A percentile compares a stretch with the other conserved stretches of the same genome.
Evolutionary conservation across 2,113 vertebrate genomes (phyloP).

Genomic region (Puffinus mauretanicus): DNA sequence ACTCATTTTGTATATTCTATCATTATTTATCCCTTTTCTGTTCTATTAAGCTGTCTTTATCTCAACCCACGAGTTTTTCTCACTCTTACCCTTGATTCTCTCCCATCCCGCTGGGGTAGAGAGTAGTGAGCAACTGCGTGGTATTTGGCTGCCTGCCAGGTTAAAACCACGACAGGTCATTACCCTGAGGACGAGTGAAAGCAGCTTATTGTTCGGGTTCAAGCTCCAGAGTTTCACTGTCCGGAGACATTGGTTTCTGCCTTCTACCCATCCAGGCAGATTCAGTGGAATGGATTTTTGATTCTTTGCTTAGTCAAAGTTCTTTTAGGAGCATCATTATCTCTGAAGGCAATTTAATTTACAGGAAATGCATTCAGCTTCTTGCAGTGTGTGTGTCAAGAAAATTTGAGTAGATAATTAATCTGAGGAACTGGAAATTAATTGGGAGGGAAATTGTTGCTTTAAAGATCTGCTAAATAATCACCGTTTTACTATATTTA

Average conservation of each 20-base stretch:
- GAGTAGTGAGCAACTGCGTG: too few relatives aligned
- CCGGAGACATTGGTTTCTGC: neutral
- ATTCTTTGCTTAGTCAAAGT: neutral
- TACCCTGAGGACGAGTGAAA: neutral
- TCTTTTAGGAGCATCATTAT: neutral
- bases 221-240: neutral
- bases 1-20: too few relatives aligned
- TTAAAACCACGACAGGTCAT: too few relatives aligned
- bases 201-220: neutral
- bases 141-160: too few relatives aligned
- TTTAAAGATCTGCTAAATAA: slow-evolving; percentile 43
- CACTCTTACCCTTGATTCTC: too few relatives aligned
- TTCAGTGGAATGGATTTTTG: neutral
- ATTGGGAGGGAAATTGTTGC: slow-evolving; percentile 54
- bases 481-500: slow-evolving; percentile 43
- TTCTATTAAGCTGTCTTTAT: too few relatives aligned
- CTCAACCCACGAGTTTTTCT: too few relatives aligned
- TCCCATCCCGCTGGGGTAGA: too few relatives aligned
- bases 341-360: slow-evolving; percentile 8
- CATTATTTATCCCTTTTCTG: too few relatives aligned
- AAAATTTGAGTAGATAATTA: slow-evolving; percentile 48
- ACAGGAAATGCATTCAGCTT: slow-evolving; percentile 10
- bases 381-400: neutral
- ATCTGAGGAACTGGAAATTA: slow-evolving; percentile 42
- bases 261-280: neutral